Evolutionary conservation across 2,797 vertebrate species (phyloP).

Genomic region (Protosalanx chinensis): DNA sequence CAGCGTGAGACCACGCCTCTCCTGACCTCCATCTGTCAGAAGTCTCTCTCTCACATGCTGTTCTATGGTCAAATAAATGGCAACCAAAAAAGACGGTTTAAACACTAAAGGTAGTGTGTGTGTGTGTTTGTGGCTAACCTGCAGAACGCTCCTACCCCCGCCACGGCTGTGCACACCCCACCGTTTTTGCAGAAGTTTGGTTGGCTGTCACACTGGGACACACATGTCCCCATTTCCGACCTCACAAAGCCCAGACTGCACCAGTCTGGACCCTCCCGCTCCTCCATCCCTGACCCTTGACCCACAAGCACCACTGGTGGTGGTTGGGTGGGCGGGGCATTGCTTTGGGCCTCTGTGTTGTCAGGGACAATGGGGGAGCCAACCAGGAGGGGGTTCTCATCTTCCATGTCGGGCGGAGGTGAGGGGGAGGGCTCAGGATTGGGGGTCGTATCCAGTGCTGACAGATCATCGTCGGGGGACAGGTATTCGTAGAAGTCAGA

Average conservation of each 20-base stretch:
- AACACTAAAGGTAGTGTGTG: neutral
- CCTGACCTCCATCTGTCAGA: neutral
- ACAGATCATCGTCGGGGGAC: slow-evolving; percentile 80
- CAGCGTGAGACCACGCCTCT: neutral
- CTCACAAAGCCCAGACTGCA: slow-evolving; percentile 82
- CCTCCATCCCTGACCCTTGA: slow-evolving; percentile 37
- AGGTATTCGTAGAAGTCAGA: slow-evolving; percentile 84
- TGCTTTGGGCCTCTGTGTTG: slow-evolving; percentile 33
- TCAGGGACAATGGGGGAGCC: slow-evolving; percentile 48
- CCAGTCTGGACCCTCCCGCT: slow-evolving; percentile 63
- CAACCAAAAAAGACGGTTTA: neutral
- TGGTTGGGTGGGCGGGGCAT: slow-evolving; percentile 3
- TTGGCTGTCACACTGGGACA: slow-evolving; percentile 81
- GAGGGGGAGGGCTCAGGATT: slow-evolving; percentile 62
- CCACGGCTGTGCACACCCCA: slow-evolving; percentile 87
- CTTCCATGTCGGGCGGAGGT: slow-evolving; percentile 67
- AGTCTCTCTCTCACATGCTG: neutral
- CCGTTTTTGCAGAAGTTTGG: slow-evolving; percentile 90
- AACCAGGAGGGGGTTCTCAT: slow-evolving; percentile 68
- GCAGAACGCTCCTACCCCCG: slow-evolving; percentile 88
- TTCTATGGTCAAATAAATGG: no score
- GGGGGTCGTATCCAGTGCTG: slow-evolving; percentile 74
- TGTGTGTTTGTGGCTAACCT: slow-evolving; percentile 72
- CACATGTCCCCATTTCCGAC: slow-evolving; percentile 75
- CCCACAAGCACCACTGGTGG: slow-evolving; percentile 13